These are phyloP conservation scores for Caiman crocodilus DNA, from an alignment of 2,797 vertebrate species.

Conservation along the genomic window DNA sequence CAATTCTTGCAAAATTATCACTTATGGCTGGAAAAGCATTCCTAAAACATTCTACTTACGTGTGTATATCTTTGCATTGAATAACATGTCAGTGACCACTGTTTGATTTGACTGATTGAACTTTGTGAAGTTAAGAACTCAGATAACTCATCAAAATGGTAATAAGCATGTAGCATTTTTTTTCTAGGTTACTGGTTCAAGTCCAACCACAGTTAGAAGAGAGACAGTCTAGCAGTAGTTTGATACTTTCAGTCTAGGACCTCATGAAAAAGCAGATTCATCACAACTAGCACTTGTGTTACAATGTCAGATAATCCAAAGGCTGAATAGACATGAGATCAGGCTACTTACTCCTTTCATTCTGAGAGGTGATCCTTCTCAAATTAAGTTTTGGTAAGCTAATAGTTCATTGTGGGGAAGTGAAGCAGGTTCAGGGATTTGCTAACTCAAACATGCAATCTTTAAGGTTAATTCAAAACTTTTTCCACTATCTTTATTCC, in stretches of 20 bases:
- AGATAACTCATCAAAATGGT: background rate
- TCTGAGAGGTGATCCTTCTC: rapidly evolving
- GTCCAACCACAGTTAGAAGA: background rate
- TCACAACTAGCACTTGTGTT: background rate
- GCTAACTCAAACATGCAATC: too few species aligned
- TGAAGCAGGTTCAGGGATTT: rapidly evolving
- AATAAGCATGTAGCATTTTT: background rate
- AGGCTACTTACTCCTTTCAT: rapidly evolving
- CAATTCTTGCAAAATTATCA: constrained; percentile 40
- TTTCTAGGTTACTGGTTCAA: background rate
- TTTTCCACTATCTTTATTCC: too few species aligned
- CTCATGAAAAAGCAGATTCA: background rate
- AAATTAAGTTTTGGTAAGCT: rapidly evolving
- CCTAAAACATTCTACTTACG: background rate
- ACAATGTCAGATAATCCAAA: rapidly evolving
- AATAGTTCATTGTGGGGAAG: background rate
- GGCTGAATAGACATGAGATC: background rate
- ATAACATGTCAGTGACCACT: background rate
- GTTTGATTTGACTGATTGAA: background rate
- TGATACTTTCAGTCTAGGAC: background rate
- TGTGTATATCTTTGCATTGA: constrained; percentile 1
- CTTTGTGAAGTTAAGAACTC: background rate
- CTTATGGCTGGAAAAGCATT: background rate
- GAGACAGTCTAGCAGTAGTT: rapidly evolving
- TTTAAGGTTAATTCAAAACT: too few species aligned